Base-by-base conservation (phyloP, 2,888 invertebrate genomes). In the Deilephila porcellus region DNA sequence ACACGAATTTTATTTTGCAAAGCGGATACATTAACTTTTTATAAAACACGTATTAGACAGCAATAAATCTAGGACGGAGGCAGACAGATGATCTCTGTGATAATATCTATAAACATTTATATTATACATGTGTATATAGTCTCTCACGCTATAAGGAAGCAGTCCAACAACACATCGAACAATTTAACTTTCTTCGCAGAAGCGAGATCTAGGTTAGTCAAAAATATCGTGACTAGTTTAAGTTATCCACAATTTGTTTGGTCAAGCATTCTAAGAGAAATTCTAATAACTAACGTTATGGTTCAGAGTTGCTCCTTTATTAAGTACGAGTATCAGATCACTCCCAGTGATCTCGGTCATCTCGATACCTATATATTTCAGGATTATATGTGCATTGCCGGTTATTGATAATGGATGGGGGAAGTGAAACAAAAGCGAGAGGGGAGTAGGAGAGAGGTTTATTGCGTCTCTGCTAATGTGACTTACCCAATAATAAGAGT, bases 1-100 rank as follows among this genome's bases (percentile, higher is more conserved):
- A 17, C 19, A 37, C 2, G 63, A n/a, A 56, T 56, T 14, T 67
- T 52, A 45, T 67, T 67, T 52, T 20, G 20, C 45, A 52, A 45
- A 17, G 52, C 67, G 67, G 67, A 67, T 67, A 67, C 67, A 67
- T 67, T 67, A 67, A 67, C 11, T 45, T 45, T 67, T 67, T 67
- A 67, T 67, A 52, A 45, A 67, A 67, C 25, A 52, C 45, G 25
- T 67, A 67, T 67, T 52, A 45, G 67, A 25, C 67, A 52, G 17
- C 67, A 25, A 52, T 52, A 14, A 14, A 52, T 67, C 52, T 67
- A 52, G 67, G 25, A 67, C 25, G 67, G 45, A 67, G 52, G 14
- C 17, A 45, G 67, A 29, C 52, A 52, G 67, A 67, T 67, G 67
- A 67, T 67, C 67, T 67, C 67, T 8, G 14, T 52, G 67, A 67